Conservation (phyloP, 2,113 vertebrate species). For the Perccottus glenii region DNA sequence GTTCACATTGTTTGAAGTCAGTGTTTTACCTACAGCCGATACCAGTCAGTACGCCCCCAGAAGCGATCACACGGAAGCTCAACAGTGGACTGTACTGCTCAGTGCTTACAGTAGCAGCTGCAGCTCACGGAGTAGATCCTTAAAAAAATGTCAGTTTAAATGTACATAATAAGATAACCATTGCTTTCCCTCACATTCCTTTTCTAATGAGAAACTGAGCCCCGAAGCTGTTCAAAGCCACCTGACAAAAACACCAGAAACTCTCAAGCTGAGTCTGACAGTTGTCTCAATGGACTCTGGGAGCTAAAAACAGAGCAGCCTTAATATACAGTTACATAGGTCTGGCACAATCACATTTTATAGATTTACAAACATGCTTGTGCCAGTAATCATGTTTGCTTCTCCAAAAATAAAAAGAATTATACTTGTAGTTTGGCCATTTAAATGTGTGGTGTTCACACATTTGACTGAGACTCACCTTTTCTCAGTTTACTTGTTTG, state of each 20-base stretch:
- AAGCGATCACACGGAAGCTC: not conserved
- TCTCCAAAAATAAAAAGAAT: no score
- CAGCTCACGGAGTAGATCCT: not conserved
- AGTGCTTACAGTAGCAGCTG: not conserved
- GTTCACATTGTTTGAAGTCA: conserved; percentile 12
- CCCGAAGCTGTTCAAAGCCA: not conserved
- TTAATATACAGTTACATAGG: not conserved
- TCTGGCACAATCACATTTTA: no score
- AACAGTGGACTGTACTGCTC: no score
- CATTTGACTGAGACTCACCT: not conserved
- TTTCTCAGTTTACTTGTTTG: not conserved
- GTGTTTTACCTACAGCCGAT: conserved; percentile 8
- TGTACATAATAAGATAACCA: conserved; percentile 9
- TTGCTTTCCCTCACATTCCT: not conserved
- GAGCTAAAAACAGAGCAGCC: not conserved
- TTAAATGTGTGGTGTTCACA: not conserved
- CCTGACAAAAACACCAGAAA: conserved; percentile 3
- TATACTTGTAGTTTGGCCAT: not conserved
- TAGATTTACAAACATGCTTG: not conserved
- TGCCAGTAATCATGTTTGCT: no score
- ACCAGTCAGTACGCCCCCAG: conserved; percentile 7
- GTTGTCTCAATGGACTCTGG: not conserved
- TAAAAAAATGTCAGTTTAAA: not conserved
- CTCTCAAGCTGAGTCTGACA: not conserved
- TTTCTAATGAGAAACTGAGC: not conserved